These are phyloP conservation scores for Sandelia bainsii DNA, from an alignment of 2,797 vertebrate genomes.

Conservation along the genomic window DNA sequence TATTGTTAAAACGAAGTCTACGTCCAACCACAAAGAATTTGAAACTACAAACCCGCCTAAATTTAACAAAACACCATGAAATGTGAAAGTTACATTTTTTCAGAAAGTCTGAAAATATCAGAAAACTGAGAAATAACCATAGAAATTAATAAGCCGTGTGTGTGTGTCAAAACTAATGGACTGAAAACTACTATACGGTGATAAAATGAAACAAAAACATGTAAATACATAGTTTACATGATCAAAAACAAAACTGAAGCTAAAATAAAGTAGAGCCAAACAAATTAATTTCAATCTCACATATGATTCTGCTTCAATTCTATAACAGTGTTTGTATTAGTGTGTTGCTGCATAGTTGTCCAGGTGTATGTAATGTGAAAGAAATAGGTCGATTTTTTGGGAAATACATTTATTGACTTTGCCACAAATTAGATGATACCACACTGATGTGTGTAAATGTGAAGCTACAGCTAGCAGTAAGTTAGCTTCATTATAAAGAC, in stretches of 20 bases:
- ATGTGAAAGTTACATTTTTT: conserved; percentile 12
- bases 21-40: conserved; percentile 19
- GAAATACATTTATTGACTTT: neutral
- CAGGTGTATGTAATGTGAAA: conserved; percentile 10
- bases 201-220: conserved; percentile 12
- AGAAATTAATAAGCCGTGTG: neutral
- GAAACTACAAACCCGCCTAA: conserved; percentile 26
- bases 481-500: conserved; percentile 17
- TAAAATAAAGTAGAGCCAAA: neutral
- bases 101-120: conserved; percentile 8
- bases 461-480: neutral
- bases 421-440: neutral
- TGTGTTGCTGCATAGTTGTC: conserved; percentile 7
- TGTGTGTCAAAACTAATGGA: conserved; percentile 10
- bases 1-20: conserved; percentile 25
- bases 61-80: conserved; percentile 5
- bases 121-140: neutral
- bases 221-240: conserved; percentile 13
- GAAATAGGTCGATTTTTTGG: neutral
- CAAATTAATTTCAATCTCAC: conserved; percentile 8
- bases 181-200: neutral
- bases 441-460: neutral
- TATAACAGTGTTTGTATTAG: conserved; percentile 12
- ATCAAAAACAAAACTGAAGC: conserved; percentile 4
- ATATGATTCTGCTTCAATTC: conserved; percentile 10